A percentile compares a stretch with the other conserved stretches of the same genome.
Evolutionary conservation across 2,797 vertebrate species (phyloP).

Genomic region (Steatocranus sp.): DNA sequence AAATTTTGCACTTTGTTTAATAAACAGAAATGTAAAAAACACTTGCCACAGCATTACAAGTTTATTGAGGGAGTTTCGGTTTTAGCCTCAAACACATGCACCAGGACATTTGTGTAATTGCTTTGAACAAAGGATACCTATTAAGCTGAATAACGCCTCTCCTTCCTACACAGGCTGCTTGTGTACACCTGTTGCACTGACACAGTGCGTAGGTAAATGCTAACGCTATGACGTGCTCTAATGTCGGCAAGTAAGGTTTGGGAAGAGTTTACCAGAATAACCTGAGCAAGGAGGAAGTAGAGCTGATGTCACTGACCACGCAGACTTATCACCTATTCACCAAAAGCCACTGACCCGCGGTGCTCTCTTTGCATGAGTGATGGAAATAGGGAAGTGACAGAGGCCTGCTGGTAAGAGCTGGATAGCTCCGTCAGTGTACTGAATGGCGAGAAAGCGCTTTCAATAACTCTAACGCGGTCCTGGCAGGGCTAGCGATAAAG

Average conservation of each 20-base stretch:
- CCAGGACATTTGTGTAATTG: not conserved
- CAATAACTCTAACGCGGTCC: not conserved
- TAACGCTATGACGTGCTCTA: not conserved
- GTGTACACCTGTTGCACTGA: not conserved
- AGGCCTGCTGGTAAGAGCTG: slow-evolving; percentile 39
- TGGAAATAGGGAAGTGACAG: slow-evolving; percentile 59
- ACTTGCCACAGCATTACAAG: not conserved
- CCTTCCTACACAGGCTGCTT: not conserved
- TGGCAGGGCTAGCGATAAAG: rapidly evolving
- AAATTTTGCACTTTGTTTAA: not conserved
- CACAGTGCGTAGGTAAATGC: not conserved
- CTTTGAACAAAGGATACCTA: not conserved
- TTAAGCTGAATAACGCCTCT: not conserved
- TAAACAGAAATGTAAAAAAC: not conserved
- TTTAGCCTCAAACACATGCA: not conserved
- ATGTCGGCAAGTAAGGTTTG: not conserved
- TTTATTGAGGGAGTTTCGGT: not conserved
- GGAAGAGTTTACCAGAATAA: not conserved
- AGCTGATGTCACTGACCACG: not conserved
- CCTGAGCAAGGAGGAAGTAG: not conserved
- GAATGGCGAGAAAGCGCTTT: not conserved
- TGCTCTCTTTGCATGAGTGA: not conserved
- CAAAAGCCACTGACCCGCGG: not conserved
- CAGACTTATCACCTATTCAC: not conserved
- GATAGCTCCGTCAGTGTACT: not conserved